Evolutionary conservation across 2,888 invertebrate genomes (phyloP).

Genomic region (Philopedon plagiatum): DNA sequence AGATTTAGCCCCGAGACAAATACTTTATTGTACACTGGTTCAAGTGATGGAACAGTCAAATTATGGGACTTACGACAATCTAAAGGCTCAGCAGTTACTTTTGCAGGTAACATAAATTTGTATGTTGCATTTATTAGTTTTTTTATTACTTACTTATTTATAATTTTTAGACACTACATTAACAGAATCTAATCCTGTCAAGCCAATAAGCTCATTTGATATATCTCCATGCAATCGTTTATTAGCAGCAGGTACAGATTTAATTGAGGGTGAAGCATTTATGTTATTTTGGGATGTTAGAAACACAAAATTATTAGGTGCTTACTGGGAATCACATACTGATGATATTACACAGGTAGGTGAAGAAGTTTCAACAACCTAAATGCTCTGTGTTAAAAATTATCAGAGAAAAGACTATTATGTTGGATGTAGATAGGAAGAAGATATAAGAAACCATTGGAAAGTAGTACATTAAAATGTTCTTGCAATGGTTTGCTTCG

Average conservation of each 20-base stretch:
- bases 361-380: too few species aligned
- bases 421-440: too few species aligned
- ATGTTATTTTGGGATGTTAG: conserved; percentile 88
- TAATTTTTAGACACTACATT: conserved; percentile 60
- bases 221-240: conserved; percentile 79
- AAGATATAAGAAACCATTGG: too few species aligned
- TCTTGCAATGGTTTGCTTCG: too few species aligned
- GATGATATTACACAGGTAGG: conserved; percentile 83
- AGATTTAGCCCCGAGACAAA: conserved; percentile 74
- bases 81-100: conserved; percentile 60
- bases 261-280: conserved; percentile 79
- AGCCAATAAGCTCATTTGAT: conserved; percentile 81
- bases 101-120: conserved; percentile 46
- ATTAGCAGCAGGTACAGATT: conserved; percentile 82
- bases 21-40: conserved; percentile 74
- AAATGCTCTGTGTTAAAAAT: too few species aligned
- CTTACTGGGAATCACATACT: conserved; percentile 87
- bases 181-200: conserved; percentile 62
- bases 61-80: conserved; percentile 76
- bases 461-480: too few species aligned
- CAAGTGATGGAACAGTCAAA: conserved; percentile 73
- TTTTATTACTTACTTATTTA: not conserved
- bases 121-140: not conserved
- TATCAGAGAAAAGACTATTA: too few species aligned
- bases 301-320: conserved; percentile 76